Percentiles rank a stretch among this genome's conserved stretches.
phyloP scores from a whole-genome alignment of 30 jellyfish, hydroid and myxozoan species.

The Hydra vulgaris region DNA sequence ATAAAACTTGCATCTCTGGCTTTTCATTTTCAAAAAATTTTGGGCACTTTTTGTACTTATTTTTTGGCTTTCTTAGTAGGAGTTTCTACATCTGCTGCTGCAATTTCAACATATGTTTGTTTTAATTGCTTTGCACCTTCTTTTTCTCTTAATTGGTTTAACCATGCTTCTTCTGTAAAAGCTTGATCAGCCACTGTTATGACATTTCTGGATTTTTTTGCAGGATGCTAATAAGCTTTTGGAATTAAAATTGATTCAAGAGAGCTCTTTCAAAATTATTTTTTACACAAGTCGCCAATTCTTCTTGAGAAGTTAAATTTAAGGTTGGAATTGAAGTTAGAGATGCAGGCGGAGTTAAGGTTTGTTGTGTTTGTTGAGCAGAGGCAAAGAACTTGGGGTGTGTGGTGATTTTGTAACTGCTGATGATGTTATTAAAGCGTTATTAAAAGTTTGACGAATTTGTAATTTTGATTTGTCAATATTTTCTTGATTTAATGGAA shows the following conservation, averaged over 20 bases:
- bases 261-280: not conserved
- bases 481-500: not conserved
- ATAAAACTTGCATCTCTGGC: not conserved
- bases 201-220: not conserved
- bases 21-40: not conserved
- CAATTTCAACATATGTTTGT: not conserved
- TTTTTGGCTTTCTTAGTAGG: not conserved
- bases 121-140: not conserved
- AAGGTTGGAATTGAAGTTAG: not conserved
- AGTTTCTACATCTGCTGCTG: not conserved
- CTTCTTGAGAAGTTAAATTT: not conserved
- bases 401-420: not conserved
- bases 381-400: not conserved
- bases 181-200: not conserved
- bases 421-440: not conserved
- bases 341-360: not conserved
- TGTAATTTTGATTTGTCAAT: not conserved
- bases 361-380: not conserved
- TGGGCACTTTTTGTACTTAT: not conserved
- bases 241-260: not conserved
- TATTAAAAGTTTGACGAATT: not conserved
- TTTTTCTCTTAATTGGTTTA: not conserved
- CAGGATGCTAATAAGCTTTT: not conserved
- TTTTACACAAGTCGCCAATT: not conserved
- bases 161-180: not conserved